phyloP scores from a whole-genome alignment of 2,113 vertebrate species.

The Alces alces region DNA sequence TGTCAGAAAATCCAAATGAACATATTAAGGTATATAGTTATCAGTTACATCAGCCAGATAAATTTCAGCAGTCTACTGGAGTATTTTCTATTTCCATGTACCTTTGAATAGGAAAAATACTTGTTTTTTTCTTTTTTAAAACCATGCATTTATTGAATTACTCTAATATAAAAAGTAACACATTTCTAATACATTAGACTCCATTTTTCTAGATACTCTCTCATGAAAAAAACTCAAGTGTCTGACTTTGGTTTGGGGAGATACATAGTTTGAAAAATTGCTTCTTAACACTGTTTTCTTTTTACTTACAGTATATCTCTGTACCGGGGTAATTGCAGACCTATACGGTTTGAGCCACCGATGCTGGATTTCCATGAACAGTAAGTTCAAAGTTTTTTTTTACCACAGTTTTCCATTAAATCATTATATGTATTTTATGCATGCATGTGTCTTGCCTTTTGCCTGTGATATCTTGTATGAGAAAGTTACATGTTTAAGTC shows the following conservation, averaged over 20 bases:
- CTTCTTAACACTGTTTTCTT: constrained; percentile 51
- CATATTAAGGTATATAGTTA: constrained; percentile 9
- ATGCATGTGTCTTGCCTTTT: not conserved
- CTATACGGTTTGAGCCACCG: constrained; percentile 97
- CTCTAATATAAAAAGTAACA: not conserved
- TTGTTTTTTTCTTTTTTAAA: not conserved
- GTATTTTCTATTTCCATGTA: not conserved
- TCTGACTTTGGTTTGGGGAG: constrained; percentile 33
- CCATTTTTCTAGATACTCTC: not conserved
- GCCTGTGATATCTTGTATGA: not conserved
- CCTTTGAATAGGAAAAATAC: not conserved
- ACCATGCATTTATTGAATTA: not conserved
- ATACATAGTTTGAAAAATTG: not conserved
- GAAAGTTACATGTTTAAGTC: not conserved
- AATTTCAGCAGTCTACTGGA: not conserved
- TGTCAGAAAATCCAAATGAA: not conserved
- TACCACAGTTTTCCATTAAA: not conserved
- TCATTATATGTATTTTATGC: not conserved
- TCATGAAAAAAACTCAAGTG: not conserved
- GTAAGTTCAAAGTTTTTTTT: constrained; percentile 83
- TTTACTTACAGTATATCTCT: constrained; percentile 88
- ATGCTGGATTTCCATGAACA: constrained; percentile 99
- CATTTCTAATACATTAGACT: not conserved
- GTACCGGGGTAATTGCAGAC: constrained; percentile 94
- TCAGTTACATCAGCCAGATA: not conserved